phyloP scores from a whole-genome alignment of 1,140 invertebrate genomes.

The Sycobia sp. region DNA sequence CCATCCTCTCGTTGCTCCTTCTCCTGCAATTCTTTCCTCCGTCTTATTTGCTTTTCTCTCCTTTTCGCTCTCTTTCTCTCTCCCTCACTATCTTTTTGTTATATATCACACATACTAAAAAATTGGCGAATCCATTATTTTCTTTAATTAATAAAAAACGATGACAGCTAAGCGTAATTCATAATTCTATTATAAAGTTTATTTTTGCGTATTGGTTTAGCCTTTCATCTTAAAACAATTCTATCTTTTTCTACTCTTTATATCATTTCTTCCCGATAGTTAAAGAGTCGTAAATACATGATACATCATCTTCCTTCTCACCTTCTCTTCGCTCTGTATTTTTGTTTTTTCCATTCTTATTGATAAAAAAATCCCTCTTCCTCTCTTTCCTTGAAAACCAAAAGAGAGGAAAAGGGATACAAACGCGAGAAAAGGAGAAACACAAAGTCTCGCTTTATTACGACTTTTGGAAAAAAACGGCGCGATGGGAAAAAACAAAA shows the following conservation, averaged over 20 bases:
- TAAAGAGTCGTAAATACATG: constrained; percentile 11
- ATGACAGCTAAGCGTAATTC: constrained; percentile 50
- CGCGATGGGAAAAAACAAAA: constrained; percentile 3
- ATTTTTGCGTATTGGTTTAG: constrained; percentile 10
- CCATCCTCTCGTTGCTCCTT: constrained; percentile 11
- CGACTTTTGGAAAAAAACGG: constrained; percentile 3
- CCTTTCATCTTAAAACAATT: constrained; percentile 9
- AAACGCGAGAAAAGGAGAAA: constrained; percentile 12
- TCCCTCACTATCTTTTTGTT: too few relatives aligned
- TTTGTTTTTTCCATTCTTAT: constrained; percentile 16
- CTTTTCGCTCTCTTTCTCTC: too few relatives aligned
- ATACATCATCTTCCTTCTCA: constrained; percentile 16
- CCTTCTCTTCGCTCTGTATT: constrained; percentile 19
- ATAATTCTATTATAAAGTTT: constrained; percentile 24
- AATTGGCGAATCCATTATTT: constrained; percentile 45
- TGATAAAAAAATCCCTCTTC: neutral
- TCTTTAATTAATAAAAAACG: constrained; percentile 51
- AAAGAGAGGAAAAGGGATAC: constrained; percentile 21
- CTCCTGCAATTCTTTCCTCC: constrained; percentile 10
- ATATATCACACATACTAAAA: constrained; percentile 50
- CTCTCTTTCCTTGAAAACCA: constrained; percentile 2
- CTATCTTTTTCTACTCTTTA: constrained; percentile 17
- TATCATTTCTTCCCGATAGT: constrained; percentile 37
- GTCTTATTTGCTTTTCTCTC: constrained; percentile 1
- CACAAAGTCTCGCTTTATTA: constrained; percentile 3